Conservation (phyloP, 23 tunicate genomes). For the Clavelina lepadiformis region DNA sequence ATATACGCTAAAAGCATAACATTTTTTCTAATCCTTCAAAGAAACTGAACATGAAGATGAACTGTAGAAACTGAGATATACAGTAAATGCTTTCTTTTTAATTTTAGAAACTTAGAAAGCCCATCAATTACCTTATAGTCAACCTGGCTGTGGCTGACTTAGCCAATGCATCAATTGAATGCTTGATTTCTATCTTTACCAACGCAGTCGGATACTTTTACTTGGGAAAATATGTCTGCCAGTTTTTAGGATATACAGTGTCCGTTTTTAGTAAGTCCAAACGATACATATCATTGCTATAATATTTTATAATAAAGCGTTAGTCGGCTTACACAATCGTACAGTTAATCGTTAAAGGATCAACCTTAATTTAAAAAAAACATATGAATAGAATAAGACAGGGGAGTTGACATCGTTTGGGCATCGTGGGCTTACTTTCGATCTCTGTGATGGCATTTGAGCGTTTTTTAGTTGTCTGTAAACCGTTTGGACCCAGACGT, state of each 20-base stretch:
- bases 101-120: conserved; percentile 51
- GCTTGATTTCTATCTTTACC: conserved; percentile 32
- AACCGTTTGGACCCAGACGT: conserved; percentile 51
- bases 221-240: conserved; percentile 71
- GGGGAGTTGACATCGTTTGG: no score
- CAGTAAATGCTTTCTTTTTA: background rate
- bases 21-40: no score
- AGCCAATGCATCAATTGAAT: conserved; percentile 30
- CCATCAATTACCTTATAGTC: conserved; percentile 65
- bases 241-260: conserved; percentile 54
- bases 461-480: conserved; percentile 63
- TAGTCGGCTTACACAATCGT: no score
- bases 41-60: no score
- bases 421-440: no score
- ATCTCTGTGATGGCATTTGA: no score
- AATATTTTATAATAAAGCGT: no score
- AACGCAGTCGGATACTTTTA: conserved; percentile 71
- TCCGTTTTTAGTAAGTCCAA: conserved; percentile 52
- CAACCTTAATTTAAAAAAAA: no score
- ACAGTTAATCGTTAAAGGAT: no score
- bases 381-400: no score
- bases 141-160: conserved; percentile 71
- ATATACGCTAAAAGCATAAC: no score
- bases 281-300: no score
- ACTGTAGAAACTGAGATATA: background rate